Evolutionary conservation across 2,113 vertebrate species (phyloP).

Genomic region (Vulpes lagopus): DNA sequence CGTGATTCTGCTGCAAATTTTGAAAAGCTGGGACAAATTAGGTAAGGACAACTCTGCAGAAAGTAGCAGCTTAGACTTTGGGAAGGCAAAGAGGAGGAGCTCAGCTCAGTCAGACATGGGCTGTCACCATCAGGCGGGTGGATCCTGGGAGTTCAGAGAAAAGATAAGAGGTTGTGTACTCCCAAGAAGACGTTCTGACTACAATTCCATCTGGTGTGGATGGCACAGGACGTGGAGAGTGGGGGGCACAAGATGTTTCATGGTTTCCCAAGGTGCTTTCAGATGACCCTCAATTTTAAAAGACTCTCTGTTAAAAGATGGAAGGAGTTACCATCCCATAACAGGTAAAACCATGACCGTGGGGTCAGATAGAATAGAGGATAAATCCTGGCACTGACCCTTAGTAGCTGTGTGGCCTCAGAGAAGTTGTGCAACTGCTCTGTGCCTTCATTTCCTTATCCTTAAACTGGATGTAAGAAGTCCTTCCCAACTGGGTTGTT

Average conservation of each 20-base stretch:
- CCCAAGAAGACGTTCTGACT: background rate
- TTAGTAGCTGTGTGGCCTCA: background rate
- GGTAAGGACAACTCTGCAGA: background rate
- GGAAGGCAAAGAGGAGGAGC: background rate
- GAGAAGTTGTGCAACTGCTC: background rate
- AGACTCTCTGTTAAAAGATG: background rate
- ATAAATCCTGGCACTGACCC: background rate
- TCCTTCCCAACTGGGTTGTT: too few species aligned
- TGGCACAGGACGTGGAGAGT: background rate
- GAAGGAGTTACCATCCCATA: background rate
- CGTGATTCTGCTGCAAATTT: background rate
- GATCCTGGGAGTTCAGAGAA: background rate
- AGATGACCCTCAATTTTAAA: background rate
- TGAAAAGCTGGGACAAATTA: background rate
- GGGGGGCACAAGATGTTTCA: background rate
- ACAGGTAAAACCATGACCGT: background rate
- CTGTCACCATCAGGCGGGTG: background rate
- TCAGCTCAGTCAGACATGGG: background rate
- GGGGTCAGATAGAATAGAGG: background rate
- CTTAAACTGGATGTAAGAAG: background rate
- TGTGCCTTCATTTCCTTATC: background rate
- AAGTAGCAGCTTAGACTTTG: background rate
- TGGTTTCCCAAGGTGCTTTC: background rate
- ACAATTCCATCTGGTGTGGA: background rate
- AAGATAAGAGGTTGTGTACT: background rate